A percentile compares a stretch with the other conserved stretches of the same genome.
Conservation (phyloP, 2,888 invertebrate genomes). For the Neria commutata region DNA sequence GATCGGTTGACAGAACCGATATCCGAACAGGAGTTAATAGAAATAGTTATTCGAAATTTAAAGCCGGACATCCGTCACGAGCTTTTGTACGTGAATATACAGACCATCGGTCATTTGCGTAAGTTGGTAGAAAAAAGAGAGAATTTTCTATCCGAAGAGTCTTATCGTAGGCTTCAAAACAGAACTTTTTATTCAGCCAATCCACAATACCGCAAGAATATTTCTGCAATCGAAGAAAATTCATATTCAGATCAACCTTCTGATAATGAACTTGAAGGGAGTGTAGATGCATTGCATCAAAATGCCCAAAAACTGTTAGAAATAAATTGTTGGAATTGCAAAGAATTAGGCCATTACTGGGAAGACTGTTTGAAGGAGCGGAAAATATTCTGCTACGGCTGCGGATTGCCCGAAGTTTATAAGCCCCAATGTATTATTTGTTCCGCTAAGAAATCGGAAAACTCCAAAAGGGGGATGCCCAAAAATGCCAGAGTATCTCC, state of each 20-base stretch:
- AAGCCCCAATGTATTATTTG: constrained; percentile 16
- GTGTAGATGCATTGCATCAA: not conserved
- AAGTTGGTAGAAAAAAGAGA: not conserved
- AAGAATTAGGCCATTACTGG: constrained; percentile 7
- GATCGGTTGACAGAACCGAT: not conserved
- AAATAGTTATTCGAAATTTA: not conserved
- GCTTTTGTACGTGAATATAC: not conserved
- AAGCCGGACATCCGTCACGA: not conserved
- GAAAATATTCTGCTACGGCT: constrained; percentile 19
- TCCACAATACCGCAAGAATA: too few species aligned
- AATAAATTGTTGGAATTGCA: constrained; percentile 6
- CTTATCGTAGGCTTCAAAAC: not conserved
- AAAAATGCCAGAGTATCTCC: not conserved
- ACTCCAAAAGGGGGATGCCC: not conserved
- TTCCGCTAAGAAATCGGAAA: not conserved
- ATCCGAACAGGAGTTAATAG: not conserved
- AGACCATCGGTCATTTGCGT: not conserved
- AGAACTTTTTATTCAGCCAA: too few species aligned
- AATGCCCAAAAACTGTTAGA: too few species aligned
- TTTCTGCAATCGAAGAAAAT: constrained; percentile 2
- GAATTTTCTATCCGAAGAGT: constrained; percentile 10
- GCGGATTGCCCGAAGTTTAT: constrained; percentile 5
- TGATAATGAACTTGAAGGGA: not conserved
- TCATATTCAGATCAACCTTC: not conserved
- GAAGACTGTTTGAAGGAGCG: constrained; percentile 6